Base-by-base conservation (phyloP, 2,888 invertebrate genomes). In the Caenorhabditis sp. region DNA sequence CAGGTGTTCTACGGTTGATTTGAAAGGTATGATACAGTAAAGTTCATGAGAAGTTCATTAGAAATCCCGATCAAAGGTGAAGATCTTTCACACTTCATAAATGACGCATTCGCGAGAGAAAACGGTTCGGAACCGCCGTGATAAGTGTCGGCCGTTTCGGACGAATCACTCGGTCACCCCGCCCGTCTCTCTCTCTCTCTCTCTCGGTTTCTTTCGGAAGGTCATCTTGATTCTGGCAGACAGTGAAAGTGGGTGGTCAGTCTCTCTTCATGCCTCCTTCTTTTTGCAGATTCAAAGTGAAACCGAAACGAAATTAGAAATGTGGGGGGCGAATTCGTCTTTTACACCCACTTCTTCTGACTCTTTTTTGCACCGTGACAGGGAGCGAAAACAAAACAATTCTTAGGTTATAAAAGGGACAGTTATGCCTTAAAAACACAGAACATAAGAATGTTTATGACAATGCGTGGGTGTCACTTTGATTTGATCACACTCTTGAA, bases 171-270 rank as follows among this genome's bases (percentile, higher is more conserved):
- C 43, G 43, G 43, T 43, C 43, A 43, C 11, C n/a, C n/a, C n/a
- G n/a, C n/a, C 41, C 17, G 20, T 20, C n/a, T 41, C 41, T 41
- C 15, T 6, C 1, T 17, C 41, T 7, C 7, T 15, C 20, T 20
- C 7, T 7, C 41, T 7, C 8, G 13, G 13, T 20, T 32, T 35
- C 35, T 20, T 15, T 35, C 32, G n/a, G 32, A 52, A 52, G 52
- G 52, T 32, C 52, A 52, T 35, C 24, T 24, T 22, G 45, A 45
- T 45, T 22, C 35, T 17, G 20, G 11, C 15, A 20, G 50, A 20
- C 32, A 50, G 50, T 32, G 52, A 52, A 52, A 52, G 52, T 52
- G 52, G 32, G 52, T 32, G 52, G 52, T 35, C 35, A 35, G 20
- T 11, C 35, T 35, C 35, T 35, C 32, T 52, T 35, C 30, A 20